Base-by-base conservation (phyloP, 2,113 vertebrate genomes). In the Ovis canadensis region DNA sequence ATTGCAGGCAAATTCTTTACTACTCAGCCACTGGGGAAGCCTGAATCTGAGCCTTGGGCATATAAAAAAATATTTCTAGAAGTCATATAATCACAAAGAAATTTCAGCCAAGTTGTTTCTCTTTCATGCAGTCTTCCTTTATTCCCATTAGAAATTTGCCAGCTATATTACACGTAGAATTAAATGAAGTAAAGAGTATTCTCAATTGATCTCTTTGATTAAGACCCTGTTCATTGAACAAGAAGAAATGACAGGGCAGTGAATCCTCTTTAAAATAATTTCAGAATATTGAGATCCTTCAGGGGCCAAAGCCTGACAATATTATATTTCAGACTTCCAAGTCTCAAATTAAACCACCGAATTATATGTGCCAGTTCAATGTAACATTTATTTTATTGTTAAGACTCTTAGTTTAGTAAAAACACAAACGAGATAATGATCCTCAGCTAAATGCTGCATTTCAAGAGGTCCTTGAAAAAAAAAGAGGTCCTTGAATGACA, bases 191-290 rank as follows among this genome's bases (percentile, higher is more conserved):
- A 77, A 96, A 92, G 1, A 0, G 31, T 94, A 95, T 84, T 57
- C 12, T 96, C 81, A 92, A 19, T 19, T 74, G 36, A 82, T 83
- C 5, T 52, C 3, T 36, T 57, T 55, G 12, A 97, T 92, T 78
- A 97, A 96, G 43, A 88, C 16, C 9, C 48, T 81, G 45, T 97
- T 96, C 96, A 85, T 90, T 97, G 93, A 90, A 13, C 13, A 94
- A 50, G 36, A 87, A 92, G n/a, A 77, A 96, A 92, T 13, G 2
- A 48, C 71, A 89, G 40, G 9, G 94, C 23, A 94, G 33, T 86
- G 8, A 85, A 50, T 84, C 43, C 21, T 59, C 15, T 45, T 36
- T 6, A 57, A 88, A 98, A 94, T 31, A 1, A 97, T 85, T 82
- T 94, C 33, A 74, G 5, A 83, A 31, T 87, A 71, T 25, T 78